Base-by-base conservation (phyloP, 2,113 vertebrate species). In the Taurulus bubalis region DNA sequence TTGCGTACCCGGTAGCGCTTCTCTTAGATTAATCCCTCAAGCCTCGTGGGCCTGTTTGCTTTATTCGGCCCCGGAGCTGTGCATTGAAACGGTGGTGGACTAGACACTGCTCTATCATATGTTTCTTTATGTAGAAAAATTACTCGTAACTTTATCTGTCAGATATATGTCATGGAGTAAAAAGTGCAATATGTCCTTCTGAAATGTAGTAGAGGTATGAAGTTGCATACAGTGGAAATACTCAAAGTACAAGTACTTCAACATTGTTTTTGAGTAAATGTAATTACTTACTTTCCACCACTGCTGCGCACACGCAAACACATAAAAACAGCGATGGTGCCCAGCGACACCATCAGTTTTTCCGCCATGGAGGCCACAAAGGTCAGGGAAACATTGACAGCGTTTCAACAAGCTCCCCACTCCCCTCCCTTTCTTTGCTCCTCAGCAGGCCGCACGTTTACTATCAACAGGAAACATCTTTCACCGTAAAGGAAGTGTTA, bases 391-490 rank as follows among this genome's bases (percentile, higher is more conserved):
- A 95, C 94, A 92, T 89, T 91, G 85, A 90, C 90, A 85, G 85
- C 77, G 22, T 34, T 86, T 85, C 67, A 92, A 78, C 58, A 1
- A 59, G 34, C 72, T 51, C 84, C 90, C 85, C 8, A 80, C 38
- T 10, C 40, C 40, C 10, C 40, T 24, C 68, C 34, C 45, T 9
- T 26, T 32, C 82, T 24, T 85, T 38, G 74, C 80, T 75, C 42
- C 79, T 80, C 71, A 28, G 75, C 88, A 75, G 83, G 87, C 83
- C 55, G 40, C 71, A 87, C 81, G 55, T 85, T 88, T 90, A 93
- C 95, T 97, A 99, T 99, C 97, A 87, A 95, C 97, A 99, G 97
- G 97, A 99, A 99, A 97, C 97, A 98, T 97, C 97, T 99, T 97
- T 96, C 89, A 83, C 95, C 53, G 95, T 77, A 92, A 95, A 97